These are phyloP conservation scores for Oreochromis niloticus DNA, from an alignment of 2,113 vertebrate genomes.

Conservation along the genomic window DNA sequence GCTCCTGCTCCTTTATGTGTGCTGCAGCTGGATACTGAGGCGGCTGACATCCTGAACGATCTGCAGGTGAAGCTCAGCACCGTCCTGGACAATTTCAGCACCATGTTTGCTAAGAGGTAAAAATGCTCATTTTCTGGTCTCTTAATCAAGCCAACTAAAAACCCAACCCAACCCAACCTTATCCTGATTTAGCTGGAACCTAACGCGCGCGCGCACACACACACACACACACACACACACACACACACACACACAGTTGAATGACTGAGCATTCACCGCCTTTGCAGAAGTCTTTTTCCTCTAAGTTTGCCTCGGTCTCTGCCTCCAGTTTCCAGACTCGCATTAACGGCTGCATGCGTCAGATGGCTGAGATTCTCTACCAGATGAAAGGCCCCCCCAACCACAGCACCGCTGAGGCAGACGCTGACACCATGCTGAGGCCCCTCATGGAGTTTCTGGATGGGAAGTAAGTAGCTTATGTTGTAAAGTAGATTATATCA, in stretches of 20 bases:
- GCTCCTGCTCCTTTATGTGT: background rate
- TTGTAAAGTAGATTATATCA: background rate
- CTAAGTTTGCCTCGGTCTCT: background rate
- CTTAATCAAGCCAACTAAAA: background rate
- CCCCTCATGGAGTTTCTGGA: slow-evolving; percentile 98
- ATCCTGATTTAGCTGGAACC: background rate
- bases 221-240: background rate
- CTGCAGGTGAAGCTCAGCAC: slow-evolving; percentile 93
- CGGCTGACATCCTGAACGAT: slow-evolving; percentile 89
- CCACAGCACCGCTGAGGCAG: slow-evolving; percentile 84
- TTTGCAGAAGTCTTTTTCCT: background rate
- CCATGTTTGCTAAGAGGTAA: slow-evolving; percentile 92
- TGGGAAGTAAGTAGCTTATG: slow-evolving; percentile 79
- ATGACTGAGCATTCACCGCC: background rate
- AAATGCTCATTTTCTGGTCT: background rate
- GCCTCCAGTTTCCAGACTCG: slow-evolving; percentile 82
- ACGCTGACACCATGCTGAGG: slow-evolving; percentile 85
- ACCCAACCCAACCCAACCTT: rapidly evolving
- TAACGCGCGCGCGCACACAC: no score
- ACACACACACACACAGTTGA: background rate
- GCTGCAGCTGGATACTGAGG: slow-evolving; percentile 86
- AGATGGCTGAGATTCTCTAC: slow-evolving; percentile 89
- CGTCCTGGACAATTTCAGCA: slow-evolving; percentile 89
- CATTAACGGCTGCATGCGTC: slow-evolving; percentile 86
- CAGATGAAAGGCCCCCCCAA: slow-evolving; percentile 92